These are phyloP conservation scores for Leptopilina clavipes DNA, from an alignment of 1,140 invertebrate genomes.

Conservation along the genomic window DNA sequence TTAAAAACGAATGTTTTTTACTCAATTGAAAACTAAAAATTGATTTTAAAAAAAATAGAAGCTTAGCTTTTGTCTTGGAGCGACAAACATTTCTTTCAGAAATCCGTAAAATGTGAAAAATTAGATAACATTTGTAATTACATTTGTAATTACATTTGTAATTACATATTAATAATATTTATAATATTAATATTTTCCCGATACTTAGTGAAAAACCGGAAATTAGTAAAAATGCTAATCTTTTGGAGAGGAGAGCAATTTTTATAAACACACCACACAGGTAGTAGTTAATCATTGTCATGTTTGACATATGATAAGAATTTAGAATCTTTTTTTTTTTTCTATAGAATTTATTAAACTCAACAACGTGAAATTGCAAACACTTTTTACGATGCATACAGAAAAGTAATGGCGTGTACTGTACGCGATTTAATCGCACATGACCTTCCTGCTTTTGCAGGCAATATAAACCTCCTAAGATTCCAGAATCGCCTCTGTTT, in stretches of 20 bases:
- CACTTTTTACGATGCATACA: conserved; percentile 22
- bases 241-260: not conserved
- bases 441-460: conserved; percentile 11
- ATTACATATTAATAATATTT: too few relatives aligned
- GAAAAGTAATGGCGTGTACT: conserved; percentile 13
- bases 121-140: too few relatives aligned
- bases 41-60: too few relatives aligned
- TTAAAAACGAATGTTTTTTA: too few relatives aligned
- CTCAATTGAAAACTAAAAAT: too few relatives aligned
- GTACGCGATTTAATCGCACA: not conserved
- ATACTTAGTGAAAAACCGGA: not conserved
- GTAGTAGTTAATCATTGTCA: not conserved
- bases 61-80: too few relatives aligned
- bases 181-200: too few relatives aligned
- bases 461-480: not conserved
- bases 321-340: not conserved
- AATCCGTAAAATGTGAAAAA: too few relatives aligned
- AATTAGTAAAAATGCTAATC: conserved; percentile 20
- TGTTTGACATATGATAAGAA: not conserved
- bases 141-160: too few relatives aligned
- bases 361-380: conserved; percentile 4
- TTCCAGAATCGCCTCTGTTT: not conserved
- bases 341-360: not conserved
- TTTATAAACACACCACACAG: not conserved
- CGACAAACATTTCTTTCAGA: too few relatives aligned